Percentiles rank a stretch among this genome's conserved stretches.
These are phyloP conservation scores for Caiman crocodilus DNA, from an alignment of 2,797 vertebrate species.

Conservation along the genomic window DNA sequence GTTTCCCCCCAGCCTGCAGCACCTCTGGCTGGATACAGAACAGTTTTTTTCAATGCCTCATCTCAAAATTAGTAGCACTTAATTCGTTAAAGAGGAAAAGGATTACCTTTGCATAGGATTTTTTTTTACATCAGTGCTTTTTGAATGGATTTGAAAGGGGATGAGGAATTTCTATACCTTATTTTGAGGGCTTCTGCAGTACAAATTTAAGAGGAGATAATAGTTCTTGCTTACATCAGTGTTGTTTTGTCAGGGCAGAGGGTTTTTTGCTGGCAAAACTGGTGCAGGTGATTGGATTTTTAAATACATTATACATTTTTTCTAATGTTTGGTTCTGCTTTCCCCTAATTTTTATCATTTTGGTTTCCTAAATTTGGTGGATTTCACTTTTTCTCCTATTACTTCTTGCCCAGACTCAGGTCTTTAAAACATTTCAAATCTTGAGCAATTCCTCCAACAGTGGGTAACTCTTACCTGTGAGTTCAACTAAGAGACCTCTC, in stretches of 20 bases:
- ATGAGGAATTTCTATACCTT: rapidly evolving
- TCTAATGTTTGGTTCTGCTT: no score
- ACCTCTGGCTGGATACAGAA: neutral
- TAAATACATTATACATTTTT: neutral
- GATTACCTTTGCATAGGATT: neutral
- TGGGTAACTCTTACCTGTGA: neutral
- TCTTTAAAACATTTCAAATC: neutral
- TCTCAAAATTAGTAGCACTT: conserved; percentile 14
- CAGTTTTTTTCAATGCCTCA: neutral
- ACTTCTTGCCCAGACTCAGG: neutral
- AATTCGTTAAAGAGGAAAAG: neutral
- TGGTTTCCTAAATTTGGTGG: neutral
- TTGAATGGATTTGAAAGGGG: neutral
- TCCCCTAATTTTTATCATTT: neutral
- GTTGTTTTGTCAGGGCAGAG: neutral
- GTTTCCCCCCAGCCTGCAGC: neutral
- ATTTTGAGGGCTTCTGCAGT: neutral
- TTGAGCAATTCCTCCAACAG: neutral
- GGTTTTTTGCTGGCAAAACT: neutral
- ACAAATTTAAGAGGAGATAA: neutral
- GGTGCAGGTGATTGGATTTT: neutral
- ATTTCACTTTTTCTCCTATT: neutral
- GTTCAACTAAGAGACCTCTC: neutral
- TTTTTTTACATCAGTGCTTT: neutral
- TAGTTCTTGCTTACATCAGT: neutral